Base-by-base conservation (phyloP, 2,888 invertebrate genomes). In the Cecidostiba fungosa region DNA sequence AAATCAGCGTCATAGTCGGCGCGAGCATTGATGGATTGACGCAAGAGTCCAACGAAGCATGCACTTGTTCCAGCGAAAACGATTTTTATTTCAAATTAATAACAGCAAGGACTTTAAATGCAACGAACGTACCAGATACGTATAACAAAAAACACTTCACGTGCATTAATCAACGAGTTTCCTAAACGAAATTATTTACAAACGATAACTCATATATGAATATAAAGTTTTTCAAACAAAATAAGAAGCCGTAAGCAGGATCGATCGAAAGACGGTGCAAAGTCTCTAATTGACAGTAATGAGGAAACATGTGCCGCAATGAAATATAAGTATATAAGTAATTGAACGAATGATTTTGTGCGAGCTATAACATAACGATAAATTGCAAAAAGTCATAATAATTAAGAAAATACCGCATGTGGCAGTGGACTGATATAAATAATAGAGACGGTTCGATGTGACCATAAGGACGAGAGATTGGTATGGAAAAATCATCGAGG, bases 391-490 rank as follows among this genome's bases (percentile, higher is more conserved):
- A 36, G 54, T 59, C 50, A 59, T 59, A 59, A 59, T 3, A 72
- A 43, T 14, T 23, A 62, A 50, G 32, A 76, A n/a, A 59, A 23
- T 12, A 69, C 47, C 16, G 14, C 82, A 4, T 10, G 66, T 78
- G 81, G 79, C 76, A 82, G 85, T 85, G 77, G 26, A 73, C 47
- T 72, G 62, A 85, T 29, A 77, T 59, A 77, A 0, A 23, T 43
- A 62, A 26, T 26, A 26, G 26, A 26, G 23, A 26, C 14, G 26
- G 26, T 12, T 72, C 59, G 72, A 32, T n/a, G 78, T 62, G 39
- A 66, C 50, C 62, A 23, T 23, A 77, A 87, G 83, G 83, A 87
- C 83, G 76, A 87, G 87, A 85, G 84, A 87, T 84, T 77, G 77
- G 50, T 62, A 3, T 32, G 29, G 43, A 83, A 73, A 59, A 76